Base-by-base conservation (phyloP, 2,888 invertebrate genomes). In the Cheilosia vernalis region DNA sequence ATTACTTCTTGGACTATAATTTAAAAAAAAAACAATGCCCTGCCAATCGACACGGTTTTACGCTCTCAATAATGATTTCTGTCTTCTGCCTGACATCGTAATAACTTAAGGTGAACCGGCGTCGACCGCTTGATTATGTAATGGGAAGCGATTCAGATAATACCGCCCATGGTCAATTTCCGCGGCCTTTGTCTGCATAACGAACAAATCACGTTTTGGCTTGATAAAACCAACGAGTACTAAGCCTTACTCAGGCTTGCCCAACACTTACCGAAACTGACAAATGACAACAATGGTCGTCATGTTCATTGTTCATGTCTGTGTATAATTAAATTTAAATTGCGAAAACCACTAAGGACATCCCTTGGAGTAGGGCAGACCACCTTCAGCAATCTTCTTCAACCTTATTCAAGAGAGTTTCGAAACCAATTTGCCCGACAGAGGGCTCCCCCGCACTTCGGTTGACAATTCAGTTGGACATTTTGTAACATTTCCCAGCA, bases 81-180 rank as follows among this genome's bases (percentile, higher is more conserved):
- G 21, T 69, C 70, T 27, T 60, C 53, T 40, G 44, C 61, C 61
- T 77, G 72, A 82, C 61, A 42, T 76, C 40, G 40, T 24, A 49
- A 58, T 70, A 24, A 49, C 66, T 37, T 63, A 15, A n/a, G 40
- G 53, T 5, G 6, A 42, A 51, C 42, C 6, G n/a, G 42, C 10
- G 13, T 33, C 44, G 21, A 51, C 37, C 53, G 7, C 40, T 58
- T 58, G 74, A 74, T 84, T 79, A 84, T 79, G 74, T 84, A 79
- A 84, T 84, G 83, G 79, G 83, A 84, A 84, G 64, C 83, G 44
- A 64, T 74, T 70, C 21, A 24, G 47, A 69, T 61, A 51, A 84
- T 84, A 60, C 64, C 61, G 55, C 61, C 79, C 64, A 69, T 74
- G 79, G 84, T 84, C 84, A 79, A 79, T 74, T 84, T 74, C 83